These are phyloP conservation scores for Caranx melampygus DNA, from an alignment of 2,113 vertebrate species.

Conservation along the genomic window DNA sequence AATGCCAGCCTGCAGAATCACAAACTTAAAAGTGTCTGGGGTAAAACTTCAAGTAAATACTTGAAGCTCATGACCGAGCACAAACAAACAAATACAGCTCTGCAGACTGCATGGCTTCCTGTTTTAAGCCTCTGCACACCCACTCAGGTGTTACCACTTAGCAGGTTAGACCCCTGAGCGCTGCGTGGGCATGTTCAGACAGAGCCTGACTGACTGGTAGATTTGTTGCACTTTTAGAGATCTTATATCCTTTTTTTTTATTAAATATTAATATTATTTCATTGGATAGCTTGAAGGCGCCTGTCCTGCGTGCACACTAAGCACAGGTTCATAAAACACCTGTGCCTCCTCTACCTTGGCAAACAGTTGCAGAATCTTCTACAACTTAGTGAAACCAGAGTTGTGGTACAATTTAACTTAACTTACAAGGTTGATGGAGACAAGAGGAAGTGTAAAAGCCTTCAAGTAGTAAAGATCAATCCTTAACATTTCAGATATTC, in stretches of 20 bases:
- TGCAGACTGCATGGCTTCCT: background rate
- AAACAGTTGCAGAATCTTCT: too few species aligned
- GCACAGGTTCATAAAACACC: background rate
- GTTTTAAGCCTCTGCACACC: constrained; percentile 3
- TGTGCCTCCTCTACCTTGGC: too few species aligned
- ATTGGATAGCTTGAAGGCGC: background rate
- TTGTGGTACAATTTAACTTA: background rate
- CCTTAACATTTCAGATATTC: background rate
- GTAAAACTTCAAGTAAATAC: background rate
- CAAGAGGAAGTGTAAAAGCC: too few species aligned
- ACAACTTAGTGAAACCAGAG: too few species aligned
- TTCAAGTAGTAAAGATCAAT: background rate
- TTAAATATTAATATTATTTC: background rate
- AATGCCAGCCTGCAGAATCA: background rate
- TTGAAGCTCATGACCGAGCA: background rate
- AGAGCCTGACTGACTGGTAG: constrained; percentile 22
- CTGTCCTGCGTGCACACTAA: background rate
- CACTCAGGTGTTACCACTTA: constrained; percentile 19
- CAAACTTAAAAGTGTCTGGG: constrained; percentile 4
- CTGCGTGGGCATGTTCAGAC: constrained; percentile 17
- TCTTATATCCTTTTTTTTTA: background rate
- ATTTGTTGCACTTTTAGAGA: constrained; percentile 15
- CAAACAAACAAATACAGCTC: background rate
- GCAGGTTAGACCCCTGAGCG: constrained; percentile 7
- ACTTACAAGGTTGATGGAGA: background rate